These are phyloP conservation scores for Halocaridina rubra DNA, from an alignment of 2,888 invertebrate genomes.

Conservation along the genomic window DNA sequence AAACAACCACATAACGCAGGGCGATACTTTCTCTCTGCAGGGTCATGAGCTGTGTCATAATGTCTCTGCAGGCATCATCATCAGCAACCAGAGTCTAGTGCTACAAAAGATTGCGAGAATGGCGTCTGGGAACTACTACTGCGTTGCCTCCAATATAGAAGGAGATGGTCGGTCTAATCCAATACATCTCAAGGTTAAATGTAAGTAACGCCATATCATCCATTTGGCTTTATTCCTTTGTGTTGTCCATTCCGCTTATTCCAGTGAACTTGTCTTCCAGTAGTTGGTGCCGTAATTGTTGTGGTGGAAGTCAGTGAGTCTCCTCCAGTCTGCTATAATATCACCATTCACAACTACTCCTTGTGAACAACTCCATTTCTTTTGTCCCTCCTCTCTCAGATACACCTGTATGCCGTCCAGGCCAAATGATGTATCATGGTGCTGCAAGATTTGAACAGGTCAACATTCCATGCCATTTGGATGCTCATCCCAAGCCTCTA, in stretches of 20 bases:
- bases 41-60: slow-evolving; percentile 43
- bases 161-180: slow-evolving; percentile 54
- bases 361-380: too few relatives aligned
- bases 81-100: slow-evolving; percentile 57
- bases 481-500: slow-evolving; percentile 41
- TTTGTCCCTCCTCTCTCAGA: slow-evolving; percentile 19
- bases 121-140: slow-evolving; percentile 55
- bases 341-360: too few relatives aligned
- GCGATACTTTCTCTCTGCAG: neutral
- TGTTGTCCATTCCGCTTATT: too few relatives aligned
- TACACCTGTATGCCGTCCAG: slow-evolving; percentile 40
- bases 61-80: slow-evolving; percentile 50
- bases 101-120: slow-evolving; percentile 42
- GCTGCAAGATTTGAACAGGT: slow-evolving; percentile 50
- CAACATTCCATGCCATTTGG: slow-evolving; percentile 47
- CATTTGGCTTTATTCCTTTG: too few relatives aligned
- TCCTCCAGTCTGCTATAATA: too few relatives aligned
- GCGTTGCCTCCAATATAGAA: slow-evolving; percentile 57
- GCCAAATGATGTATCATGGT: slow-evolving; percentile 43
- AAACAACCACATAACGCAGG: too few relatives aligned
- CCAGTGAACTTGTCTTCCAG: too few relatives aligned
- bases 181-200: slow-evolving; percentile 47
- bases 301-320: too few relatives aligned
- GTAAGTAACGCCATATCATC: too few relatives aligned
- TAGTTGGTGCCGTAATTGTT: too few relatives aligned